Base-by-base conservation (phyloP, 2,888 invertebrate genomes). In the Nymphalis urticae region DNA sequence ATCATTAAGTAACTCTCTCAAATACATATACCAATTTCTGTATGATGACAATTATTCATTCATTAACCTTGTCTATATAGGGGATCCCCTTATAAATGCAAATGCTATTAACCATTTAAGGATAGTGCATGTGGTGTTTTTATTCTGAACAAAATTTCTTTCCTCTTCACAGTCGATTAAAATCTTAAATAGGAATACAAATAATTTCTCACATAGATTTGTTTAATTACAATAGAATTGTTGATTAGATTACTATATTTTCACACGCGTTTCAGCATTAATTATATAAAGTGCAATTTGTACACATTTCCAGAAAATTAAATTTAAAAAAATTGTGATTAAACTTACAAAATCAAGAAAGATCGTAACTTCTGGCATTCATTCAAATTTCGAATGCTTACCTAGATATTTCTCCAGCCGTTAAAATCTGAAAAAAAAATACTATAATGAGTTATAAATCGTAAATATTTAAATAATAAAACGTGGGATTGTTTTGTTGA, bases 131-230 rank as follows among this genome's bases (percentile, higher is more conserved):
- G 54, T 32, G 27, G 16, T 32, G 51, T n/a, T 50, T 53, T 51
- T 48, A 50, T 50, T 58, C 48, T 17, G 7, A 36, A 53, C 36
- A 59, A 64, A 56, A 1, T 19, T 64, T 27, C 9, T 21, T 36
- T 42, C 58, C 9, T 36, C 10, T 48, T 51, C 32, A 61, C 61
- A 66, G 61, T 61, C 48, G 61, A 48, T 17, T 66, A 32, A 61
- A 42, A 58, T 42, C 58, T 19, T 36, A 19, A 58, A 42, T 58
- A 58, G 58, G 42, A 42, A n/a, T 8, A 19, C 36, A 9, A 56
- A 7, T 58, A 10, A 54, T 62, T 66, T 66, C 66, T 56, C 56
- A 66, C 66, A 66, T 66, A 56, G 19, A 62, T 62, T 66, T 56
- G 36, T 56, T 27, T 56, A 62, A 24, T 54, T 10, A 42, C 21